A percentile compares a stretch with the other conserved stretches of the same genome.
These are phyloP conservation scores for Hemibagrus wyckioides DNA, from an alignment of 2,113 vertebrate species.

Conservation along the genomic window DNA sequence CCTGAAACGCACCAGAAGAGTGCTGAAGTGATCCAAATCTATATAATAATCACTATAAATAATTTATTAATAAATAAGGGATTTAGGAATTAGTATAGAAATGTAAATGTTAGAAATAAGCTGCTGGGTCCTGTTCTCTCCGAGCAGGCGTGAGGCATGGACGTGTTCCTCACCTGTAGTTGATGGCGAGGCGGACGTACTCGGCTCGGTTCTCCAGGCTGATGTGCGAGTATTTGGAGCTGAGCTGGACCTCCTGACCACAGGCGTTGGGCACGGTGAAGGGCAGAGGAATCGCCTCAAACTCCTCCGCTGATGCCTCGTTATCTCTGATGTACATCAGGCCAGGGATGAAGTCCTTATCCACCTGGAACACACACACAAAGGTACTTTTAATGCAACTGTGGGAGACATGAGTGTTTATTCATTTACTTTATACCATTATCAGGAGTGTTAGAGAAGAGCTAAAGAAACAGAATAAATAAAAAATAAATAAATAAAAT, in stretches of 20 bases:
- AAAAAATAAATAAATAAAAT: not conserved
- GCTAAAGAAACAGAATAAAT: not conserved
- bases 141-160: too few species aligned
- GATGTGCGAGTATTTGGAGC: conserved; percentile 94
- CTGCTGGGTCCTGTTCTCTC: not conserved
- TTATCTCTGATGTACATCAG: conserved; percentile 99
- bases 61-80: not conserved
- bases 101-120: not conserved
- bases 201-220: conserved; percentile 92
- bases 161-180: conserved; percentile 94
- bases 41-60: too few species aligned
- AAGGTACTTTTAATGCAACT: not conserved
- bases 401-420: not conserved
- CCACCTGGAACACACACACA: conserved; percentile 76
- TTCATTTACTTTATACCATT: not conserved
- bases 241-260: conserved; percentile 95
- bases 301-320: conserved; percentile 93
- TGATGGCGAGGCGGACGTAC: conserved; percentile 94
- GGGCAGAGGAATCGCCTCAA: conserved; percentile 95
- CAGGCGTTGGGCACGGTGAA: conserved; percentile 96
- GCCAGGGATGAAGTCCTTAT: conserved; percentile 98
- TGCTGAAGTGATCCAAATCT: too few species aligned
- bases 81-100: not conserved
- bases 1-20: conserved; percentile 66
- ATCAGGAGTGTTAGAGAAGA: not conserved